These are phyloP conservation scores for Piaya cayana DNA, from an alignment of 2,113 vertebrate genomes.

Conservation along the genomic window DNA sequence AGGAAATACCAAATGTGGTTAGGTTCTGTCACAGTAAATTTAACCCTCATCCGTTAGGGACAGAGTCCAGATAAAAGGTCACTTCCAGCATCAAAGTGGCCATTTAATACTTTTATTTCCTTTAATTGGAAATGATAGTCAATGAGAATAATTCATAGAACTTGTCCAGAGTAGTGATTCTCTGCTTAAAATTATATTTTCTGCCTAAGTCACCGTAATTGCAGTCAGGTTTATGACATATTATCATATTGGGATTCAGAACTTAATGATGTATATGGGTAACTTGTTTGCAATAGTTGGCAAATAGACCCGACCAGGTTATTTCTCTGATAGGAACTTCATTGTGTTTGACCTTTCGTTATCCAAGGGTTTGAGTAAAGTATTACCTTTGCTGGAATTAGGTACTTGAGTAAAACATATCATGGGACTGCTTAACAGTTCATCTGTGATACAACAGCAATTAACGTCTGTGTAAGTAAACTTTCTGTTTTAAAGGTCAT, in stretches of 20 bases:
- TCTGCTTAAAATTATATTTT: constrained; percentile 73
- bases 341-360: constrained; percentile 55
- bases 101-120: constrained; percentile 78
- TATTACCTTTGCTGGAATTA: constrained; percentile 24
- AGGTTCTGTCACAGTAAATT: constrained; percentile 83
- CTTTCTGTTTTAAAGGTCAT: constrained; percentile 68
- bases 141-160: constrained; percentile 77
- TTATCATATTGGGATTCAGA: constrained; percentile 80
- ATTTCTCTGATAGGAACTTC: constrained; percentile 67
- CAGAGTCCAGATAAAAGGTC: constrained; percentile 73
- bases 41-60: constrained; percentile 80
- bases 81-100: constrained; percentile 73
- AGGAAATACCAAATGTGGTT: constrained; percentile 75
- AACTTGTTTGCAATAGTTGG: constrained; percentile 62
- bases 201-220: constrained; percentile 38
- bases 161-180: constrained; percentile 76
- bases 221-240: constrained; percentile 60
- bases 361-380: constrained; percentile 55
- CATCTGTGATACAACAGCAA: constrained; percentile 42
- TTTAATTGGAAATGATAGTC: constrained; percentile 81
- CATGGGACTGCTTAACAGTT: not conserved
- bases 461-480: constrained; percentile 61
- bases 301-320: constrained; percentile 60
- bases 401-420: constrained; percentile 7
- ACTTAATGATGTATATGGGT: constrained; percentile 75